Conservation (phyloP, 2,888 invertebrate species). For the Zhengitettix transpicula region DNA sequence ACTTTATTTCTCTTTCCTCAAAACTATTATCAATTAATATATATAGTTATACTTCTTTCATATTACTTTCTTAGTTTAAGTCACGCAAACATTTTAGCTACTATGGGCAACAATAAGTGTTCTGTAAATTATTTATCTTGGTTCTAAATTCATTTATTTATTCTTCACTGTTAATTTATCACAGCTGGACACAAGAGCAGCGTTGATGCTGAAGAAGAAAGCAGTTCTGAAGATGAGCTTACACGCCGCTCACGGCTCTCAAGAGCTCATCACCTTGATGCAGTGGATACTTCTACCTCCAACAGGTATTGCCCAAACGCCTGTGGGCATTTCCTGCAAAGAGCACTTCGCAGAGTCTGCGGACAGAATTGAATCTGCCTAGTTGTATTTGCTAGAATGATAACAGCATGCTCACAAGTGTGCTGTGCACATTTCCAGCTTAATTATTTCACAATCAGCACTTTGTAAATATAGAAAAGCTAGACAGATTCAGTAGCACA, state of each 20-base stretch:
- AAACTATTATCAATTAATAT: too few relatives aligned
- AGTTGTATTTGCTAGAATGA: too few relatives aligned
- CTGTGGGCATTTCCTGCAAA: not conserved
- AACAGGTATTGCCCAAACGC: not conserved
- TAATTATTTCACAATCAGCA: too few relatives aligned
- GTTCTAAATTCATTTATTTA: not conserved
- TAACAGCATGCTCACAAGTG: too few relatives aligned
- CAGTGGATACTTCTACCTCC: conserved; percentile 1
- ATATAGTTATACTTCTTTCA: too few relatives aligned
- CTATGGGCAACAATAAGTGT: not conserved
- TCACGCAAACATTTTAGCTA: not conserved
- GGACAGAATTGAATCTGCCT: not conserved
- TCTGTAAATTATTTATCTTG: not conserved
- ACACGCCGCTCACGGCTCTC: conserved; percentile 6
- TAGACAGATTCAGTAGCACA: too few relatives aligned
- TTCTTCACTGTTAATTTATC: not conserved
- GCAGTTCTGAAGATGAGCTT: conserved; percentile 15
- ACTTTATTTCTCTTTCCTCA: too few relatives aligned
- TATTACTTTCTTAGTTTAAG: too few relatives aligned
- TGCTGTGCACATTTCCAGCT: too few relatives aligned
- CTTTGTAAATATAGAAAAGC: too few relatives aligned
- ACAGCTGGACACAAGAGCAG: not conserved
- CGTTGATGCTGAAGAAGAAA: conserved; percentile 14
- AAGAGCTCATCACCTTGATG: not conserved
- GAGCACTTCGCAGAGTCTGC: not conserved